Evolutionary conservation across 2,888 invertebrate genomes (phyloP).

Genomic region (Uloborus plumipes): DNA sequence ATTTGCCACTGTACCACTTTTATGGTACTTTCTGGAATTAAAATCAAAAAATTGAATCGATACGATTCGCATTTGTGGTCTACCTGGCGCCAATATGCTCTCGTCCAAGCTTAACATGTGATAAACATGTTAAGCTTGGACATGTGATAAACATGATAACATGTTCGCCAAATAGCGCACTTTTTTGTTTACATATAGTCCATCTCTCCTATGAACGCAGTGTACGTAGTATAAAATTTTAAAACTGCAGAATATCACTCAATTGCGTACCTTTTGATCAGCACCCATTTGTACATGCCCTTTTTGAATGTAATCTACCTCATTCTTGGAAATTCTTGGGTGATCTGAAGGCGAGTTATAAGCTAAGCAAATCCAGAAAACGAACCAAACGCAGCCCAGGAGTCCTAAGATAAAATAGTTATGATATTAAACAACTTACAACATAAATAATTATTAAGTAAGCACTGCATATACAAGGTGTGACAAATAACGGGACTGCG

Average conservation of each 20-base stretch:
- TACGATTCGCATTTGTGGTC: no score
- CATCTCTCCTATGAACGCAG: background rate
- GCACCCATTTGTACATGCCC: constrained; percentile 29
- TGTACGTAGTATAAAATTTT: background rate
- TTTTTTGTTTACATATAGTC: background rate
- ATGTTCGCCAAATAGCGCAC: background rate
- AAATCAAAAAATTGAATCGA: no score
- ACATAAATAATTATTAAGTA: no score
- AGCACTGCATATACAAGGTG: no score
- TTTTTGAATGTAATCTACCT: constrained; percentile 38
- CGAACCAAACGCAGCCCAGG: constrained; percentile 55
- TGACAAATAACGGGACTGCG: no score
- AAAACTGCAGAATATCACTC: background rate
- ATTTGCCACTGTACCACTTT: background rate
- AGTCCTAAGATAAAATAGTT: constrained; percentile 10
- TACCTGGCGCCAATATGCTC: no score
- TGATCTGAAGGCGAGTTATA: constrained; percentile 51
- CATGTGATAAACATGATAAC: no score
- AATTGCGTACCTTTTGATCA: constrained; percentile 38
- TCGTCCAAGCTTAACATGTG: no score
- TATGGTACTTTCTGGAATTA: no score
- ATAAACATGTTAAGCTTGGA: no score
- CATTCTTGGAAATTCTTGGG: constrained; percentile 33
- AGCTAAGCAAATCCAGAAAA: constrained; percentile 59
- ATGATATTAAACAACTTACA: no score